Evolutionary conservation across 2,113 vertebrate genomes (phyloP).

Genomic region (Pachycephala philippinensis): DNA sequence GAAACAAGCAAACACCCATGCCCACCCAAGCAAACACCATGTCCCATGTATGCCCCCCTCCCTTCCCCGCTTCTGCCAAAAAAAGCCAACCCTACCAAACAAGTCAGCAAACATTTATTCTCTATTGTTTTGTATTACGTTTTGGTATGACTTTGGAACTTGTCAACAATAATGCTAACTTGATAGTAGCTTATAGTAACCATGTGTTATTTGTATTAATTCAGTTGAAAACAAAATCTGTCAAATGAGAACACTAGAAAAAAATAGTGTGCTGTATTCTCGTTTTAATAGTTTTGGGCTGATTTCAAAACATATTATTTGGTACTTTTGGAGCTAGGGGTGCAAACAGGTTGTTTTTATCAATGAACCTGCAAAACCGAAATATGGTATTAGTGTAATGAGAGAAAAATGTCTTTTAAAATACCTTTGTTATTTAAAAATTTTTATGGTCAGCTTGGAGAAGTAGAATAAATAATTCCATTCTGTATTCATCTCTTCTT

Average conservation of each 20-base stretch:
- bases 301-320: conserved; percentile 15
- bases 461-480: not conserved
- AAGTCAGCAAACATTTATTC: not conserved
- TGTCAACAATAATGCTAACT: not conserved
- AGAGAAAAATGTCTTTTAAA: not conserved
- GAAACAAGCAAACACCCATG: not conserved
- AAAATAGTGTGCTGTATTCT: not conserved
- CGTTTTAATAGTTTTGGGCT: not conserved
- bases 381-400: not conserved
- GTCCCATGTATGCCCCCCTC: fast-evolving
- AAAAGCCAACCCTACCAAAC: not conserved
- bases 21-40: not conserved
- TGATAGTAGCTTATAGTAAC: not conserved
- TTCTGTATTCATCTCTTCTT: not conserved
- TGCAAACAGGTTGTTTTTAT: not conserved
- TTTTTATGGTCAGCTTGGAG: not conserved
- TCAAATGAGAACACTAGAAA: conserved; percentile 21
- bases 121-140: not conserved
- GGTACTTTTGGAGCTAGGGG: not conserved
- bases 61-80: fast-evolving
- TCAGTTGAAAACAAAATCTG: not conserved
- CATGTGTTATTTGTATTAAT: not conserved
- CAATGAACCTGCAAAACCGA: not conserved
- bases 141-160: not conserved
- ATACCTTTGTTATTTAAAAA: not conserved